These are phyloP conservation scores for Diadumene lineata DNA, from an alignment of 92 coral and sea anemone species.

Conservation along the genomic window DNA sequence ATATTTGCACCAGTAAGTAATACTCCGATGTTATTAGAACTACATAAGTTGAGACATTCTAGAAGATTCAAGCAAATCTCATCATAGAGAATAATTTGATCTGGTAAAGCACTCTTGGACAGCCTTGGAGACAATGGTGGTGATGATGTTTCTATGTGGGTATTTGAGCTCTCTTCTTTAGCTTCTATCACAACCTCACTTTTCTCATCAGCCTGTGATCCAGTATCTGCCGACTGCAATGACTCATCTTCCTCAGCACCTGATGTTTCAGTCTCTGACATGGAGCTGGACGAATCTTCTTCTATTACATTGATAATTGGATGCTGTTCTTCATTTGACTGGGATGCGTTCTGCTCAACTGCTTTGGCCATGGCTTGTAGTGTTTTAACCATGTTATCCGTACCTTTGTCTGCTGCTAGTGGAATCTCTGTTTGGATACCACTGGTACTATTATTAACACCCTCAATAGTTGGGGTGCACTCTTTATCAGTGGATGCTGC, in stretches of 20 bases:
- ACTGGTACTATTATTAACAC: not conserved
- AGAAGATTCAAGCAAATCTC: constrained; percentile 61
- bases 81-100: constrained; percentile 31
- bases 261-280: constrained; percentile 36
- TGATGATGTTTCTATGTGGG: too few species aligned
- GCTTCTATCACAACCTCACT: not conserved
- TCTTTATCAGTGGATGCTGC: not conserved
- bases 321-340: constrained; percentile 16
- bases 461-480: not conserved
- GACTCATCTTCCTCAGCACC: constrained; percentile 25
- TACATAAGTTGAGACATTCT: constrained; percentile 73
- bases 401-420: constrained; percentile 17
- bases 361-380: constrained; percentile 49
- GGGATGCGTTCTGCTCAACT: constrained; percentile 35
- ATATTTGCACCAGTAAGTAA: constrained; percentile 39
- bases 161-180: not conserved
- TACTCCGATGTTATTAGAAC: constrained; percentile 53
- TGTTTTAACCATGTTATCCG: constrained; percentile 40
- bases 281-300: constrained; percentile 14
- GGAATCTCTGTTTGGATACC: not conserved
- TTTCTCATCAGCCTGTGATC: not conserved
- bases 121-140: constrained; percentile 6
- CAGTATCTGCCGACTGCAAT: constrained; percentile 8
- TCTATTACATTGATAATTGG: constrained; percentile 15
- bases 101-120: constrained; percentile 33